Evolutionary conservation across 35 echinoderm and acorn worm genomes (phyloP).

Genomic region (Strongylocentrotus purpuratus): DNA sequence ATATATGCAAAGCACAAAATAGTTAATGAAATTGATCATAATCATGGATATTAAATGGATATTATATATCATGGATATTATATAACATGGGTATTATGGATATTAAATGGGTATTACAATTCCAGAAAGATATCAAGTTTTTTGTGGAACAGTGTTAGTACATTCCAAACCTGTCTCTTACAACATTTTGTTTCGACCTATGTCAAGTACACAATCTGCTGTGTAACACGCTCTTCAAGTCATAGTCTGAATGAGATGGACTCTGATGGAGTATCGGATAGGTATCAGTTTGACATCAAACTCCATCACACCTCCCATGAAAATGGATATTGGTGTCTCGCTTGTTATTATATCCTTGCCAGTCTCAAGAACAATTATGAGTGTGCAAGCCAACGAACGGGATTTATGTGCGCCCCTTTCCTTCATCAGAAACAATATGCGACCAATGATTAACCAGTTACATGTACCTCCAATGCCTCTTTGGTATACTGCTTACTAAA

Average conservation of each 20-base stretch:
- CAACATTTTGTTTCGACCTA: background rate
- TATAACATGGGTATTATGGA: too few species aligned
- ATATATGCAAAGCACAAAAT: too few species aligned
- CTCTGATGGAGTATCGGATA: background rate
- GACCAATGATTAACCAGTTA: background rate
- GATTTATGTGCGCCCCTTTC: background rate
- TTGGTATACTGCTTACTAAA: constrained; percentile 9
- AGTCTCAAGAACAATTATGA: background rate
- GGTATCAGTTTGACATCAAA: background rate
- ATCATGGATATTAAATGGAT: too few species aligned
- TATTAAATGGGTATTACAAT: too few species aligned
- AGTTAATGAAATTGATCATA: too few species aligned
- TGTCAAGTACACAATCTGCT: background rate
- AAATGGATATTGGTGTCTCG: background rate
- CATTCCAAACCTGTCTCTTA: background rate
- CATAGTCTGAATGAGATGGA: background rate
- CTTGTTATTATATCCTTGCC: background rate
- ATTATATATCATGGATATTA: too few species aligned
- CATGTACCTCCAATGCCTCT: background rate
- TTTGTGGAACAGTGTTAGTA: too few species aligned
- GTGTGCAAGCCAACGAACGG: background rate
- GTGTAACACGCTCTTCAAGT: background rate
- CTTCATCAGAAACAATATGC: background rate
- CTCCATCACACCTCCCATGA: background rate
- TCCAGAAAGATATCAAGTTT: too few species aligned